Percentiles rank a stretch among this genome's conserved stretches.
Conservation (phyloP, 2,797 vertebrate genomes). For the Lepidocolaptes lacrymiger region DNA sequence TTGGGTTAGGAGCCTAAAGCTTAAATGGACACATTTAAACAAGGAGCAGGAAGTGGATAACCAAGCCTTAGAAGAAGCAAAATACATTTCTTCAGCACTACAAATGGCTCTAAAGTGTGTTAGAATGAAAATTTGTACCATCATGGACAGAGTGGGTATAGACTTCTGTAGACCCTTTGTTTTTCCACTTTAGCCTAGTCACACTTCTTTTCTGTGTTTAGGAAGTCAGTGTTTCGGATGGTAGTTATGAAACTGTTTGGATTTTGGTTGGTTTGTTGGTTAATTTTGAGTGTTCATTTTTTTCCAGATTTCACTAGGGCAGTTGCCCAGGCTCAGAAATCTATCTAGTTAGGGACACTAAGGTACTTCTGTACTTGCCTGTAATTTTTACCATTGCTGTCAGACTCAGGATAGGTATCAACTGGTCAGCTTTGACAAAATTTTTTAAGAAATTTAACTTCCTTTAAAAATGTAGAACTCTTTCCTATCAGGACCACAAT, state of each 20-base stretch:
- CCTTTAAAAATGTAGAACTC: not conserved
- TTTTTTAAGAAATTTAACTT: not conserved
- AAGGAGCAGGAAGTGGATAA: not conserved
- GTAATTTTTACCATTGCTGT: not conserved
- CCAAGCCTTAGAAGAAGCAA: not conserved
- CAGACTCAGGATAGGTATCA: not conserved
- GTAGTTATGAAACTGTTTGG: not conserved
- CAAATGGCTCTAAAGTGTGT: not conserved
- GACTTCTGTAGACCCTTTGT: not conserved
- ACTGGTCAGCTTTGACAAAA: not conserved
- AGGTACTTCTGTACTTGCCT: not conserved
- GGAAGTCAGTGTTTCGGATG: not conserved
- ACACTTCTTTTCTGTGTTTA: not conserved
- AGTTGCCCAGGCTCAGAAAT: not conserved
- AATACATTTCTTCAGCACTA: not conserved
- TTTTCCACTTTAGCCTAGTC: not conserved
- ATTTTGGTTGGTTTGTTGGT: not conserved
- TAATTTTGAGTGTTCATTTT: not conserved
- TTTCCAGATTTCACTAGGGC: not conserved
- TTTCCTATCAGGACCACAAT: not conserved
- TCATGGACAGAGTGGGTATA: not conserved
- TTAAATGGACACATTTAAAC: not conserved
- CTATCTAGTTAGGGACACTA: not conserved
- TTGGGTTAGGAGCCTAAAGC: not conserved
- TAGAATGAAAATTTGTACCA: not conserved